Conservation (phyloP, 1,140 invertebrate genomes). For the Lasioglossum baleicum region DNA sequence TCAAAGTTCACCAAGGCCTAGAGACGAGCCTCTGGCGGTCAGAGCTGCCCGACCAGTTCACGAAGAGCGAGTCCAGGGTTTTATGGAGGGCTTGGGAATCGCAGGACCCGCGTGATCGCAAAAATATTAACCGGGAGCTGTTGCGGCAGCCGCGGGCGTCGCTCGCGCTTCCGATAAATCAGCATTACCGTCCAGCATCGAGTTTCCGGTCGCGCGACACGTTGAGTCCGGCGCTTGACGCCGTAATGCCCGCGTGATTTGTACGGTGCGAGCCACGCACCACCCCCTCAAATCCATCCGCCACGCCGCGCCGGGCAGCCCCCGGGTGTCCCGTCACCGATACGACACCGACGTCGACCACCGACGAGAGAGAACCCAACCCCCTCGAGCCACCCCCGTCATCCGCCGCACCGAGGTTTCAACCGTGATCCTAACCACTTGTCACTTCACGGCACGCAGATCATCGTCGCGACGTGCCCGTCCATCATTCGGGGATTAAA, state of each 20-base stretch:
- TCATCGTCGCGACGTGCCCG: slow-evolving; percentile 83
- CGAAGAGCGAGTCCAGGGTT: too few species aligned
- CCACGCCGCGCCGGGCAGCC: neutral
- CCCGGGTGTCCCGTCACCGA: slow-evolving; percentile 38
- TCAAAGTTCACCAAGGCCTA: too few species aligned
- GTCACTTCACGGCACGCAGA: slow-evolving; percentile 78
- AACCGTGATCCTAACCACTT: slow-evolving; percentile 79
- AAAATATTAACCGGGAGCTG: slow-evolving; percentile 22
- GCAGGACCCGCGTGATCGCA: too few species aligned
- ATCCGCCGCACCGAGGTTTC: slow-evolving; percentile 67
- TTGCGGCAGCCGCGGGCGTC: slow-evolving; percentile 26
- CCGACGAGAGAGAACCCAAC: slow-evolving; percentile 1
- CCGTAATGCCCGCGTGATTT: slow-evolving; percentile 79
- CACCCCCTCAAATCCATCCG: slow-evolving; percentile 54
- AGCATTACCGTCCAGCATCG: slow-evolving; percentile 75
- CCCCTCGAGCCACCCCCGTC: slow-evolving; percentile 37
- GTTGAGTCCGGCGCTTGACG: slow-evolving; percentile 76
- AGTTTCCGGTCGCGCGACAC: slow-evolving; percentile 73
- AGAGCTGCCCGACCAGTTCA: too few species aligned
- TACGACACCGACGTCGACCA: slow-evolving; percentile 40
- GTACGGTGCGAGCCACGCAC: slow-evolving; percentile 71
- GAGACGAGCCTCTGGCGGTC: too few species aligned
- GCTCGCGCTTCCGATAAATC: slow-evolving; percentile 76
- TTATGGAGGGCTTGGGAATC: too few species aligned
- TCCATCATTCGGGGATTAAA: slow-evolving; percentile 79